Base-by-base conservation (phyloP, 2,113 vertebrate genomes). In the Eclectus roratus region DNA sequence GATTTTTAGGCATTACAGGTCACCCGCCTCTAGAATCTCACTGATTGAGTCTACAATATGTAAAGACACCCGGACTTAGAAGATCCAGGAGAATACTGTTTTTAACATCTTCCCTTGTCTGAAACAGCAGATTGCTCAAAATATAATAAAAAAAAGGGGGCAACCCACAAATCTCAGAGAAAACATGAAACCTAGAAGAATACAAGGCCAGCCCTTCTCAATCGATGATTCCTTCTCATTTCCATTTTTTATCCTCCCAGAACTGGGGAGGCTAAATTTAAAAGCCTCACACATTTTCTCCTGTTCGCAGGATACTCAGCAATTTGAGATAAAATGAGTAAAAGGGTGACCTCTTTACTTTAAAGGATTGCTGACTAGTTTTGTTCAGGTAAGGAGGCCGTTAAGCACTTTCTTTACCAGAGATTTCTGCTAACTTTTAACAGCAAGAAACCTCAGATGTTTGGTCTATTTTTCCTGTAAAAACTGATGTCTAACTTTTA, bases 331-430 rank as follows among this genome's bases (percentile, higher is more conserved):
- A 86, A 94, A 95, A 90, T 55, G 72, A 71, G 88, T 79, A 89
- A 80, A 94, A 91, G 44, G 66, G 80, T 93, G 63, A 88, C 81
- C 81, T 94, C 91, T 89, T 96, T 83, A 65, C 83, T 58, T 89
- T 87, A 85, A 89, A 84, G 73, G 49, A 72, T 44, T n/a, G 41
- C 28, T 92, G 79, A 79, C 73, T 41, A 77, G 41, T 66, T 85
- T 80, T 83, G 70, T 33, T 80, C 71, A 89, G 87, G 63, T 93
- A 95, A 96, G 21, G 68, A 80, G 81, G 78, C 47, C 1, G 4
- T 83, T 77, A 73, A 83, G 68, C 88, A 90, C 64, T 93, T 93
- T 85, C 85, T 66, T 93, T 73, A 80, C 76, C 43, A 74, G 79
- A 83, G 91, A 95, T 61, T 46, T 85, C 85, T 43, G 27, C 24